Evolutionary conservation across 2,113 vertebrate species (phyloP).

Genomic region (Orycteropus afer): DNA sequence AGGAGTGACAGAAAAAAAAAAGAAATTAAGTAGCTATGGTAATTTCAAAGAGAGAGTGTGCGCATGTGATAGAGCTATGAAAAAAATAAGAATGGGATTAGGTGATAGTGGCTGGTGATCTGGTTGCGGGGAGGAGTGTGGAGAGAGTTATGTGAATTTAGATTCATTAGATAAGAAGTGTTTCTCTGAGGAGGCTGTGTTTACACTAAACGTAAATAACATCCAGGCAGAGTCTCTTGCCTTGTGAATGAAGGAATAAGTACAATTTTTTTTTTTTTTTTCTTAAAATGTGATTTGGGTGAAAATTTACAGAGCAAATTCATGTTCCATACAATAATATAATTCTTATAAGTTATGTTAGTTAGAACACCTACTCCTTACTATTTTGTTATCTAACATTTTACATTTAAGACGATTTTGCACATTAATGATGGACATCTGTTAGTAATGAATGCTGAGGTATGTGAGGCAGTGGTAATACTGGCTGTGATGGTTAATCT

Average conservation of each 20-base stretch:
- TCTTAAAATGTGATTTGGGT: no score
- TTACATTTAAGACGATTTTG: not conserved
- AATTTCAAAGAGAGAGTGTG: constrained; percentile 9
- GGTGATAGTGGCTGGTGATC: not conserved
- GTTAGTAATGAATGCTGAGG: not conserved
- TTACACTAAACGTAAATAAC: constrained; percentile 14
- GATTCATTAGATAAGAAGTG: not conserved
- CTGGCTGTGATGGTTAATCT: not conserved
- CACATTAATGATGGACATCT: not conserved
- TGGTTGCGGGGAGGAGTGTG: not conserved
- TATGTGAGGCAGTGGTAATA: not conserved
- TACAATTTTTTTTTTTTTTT: not conserved
- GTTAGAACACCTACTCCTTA: not conserved
- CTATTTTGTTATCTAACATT: not conserved
- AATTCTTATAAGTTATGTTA: not conserved
- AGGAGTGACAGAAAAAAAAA: not conserved
- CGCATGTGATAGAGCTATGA: no score
- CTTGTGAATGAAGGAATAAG: not conserved
- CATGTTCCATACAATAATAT: no score
- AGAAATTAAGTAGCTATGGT: not conserved
- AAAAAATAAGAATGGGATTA: not conserved
- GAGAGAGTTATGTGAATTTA: not conserved
- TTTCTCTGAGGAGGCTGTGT: not conserved
- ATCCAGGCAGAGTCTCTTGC: not conserved
- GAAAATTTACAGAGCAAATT: no score